Conservation (phyloP, 2,113 vertebrate species). For the Desmodus rotundus region DNA sequence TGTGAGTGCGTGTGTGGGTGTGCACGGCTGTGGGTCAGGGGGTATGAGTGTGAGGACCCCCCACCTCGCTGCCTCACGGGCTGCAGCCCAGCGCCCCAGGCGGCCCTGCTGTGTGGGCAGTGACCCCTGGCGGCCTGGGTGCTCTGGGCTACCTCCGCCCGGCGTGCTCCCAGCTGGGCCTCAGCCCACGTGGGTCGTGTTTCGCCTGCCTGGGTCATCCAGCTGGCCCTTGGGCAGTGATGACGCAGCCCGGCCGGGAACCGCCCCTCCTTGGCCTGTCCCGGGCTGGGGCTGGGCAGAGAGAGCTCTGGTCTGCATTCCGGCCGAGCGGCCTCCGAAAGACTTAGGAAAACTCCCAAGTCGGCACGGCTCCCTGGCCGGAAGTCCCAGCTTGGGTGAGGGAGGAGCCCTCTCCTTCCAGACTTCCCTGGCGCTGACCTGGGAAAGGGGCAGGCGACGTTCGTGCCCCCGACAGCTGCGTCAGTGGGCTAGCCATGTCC, state of each 20-base stretch:
- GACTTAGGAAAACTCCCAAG: neutral
- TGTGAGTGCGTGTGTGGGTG: neutral
- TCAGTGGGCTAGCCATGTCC: neutral
- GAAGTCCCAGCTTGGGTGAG: neutral
- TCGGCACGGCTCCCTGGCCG: rapidly evolving
- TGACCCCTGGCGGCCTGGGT: neutral
- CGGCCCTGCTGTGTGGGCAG: neutral
- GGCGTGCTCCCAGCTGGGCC: neutral
- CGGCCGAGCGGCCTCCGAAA: neutral
- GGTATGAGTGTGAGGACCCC: neutral
- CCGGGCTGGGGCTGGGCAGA: neutral
- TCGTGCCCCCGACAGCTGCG: neutral
- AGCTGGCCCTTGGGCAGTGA: neutral
- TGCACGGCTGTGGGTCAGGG: neutral
- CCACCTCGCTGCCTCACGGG: neutral
- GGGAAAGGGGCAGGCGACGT: no score
- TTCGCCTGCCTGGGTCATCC: neutral
- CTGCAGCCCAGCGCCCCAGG: no score
- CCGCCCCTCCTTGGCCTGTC: neutral
- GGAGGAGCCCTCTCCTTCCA: neutral
- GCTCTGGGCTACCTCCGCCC: neutral
- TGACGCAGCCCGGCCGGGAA: neutral
- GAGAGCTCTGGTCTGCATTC: neutral
- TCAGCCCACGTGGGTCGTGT: neutral
- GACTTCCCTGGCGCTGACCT: neutral